phyloP scores from a whole-genome alignment of 2,888 invertebrate species.

The Syritta pipiens region DNA sequence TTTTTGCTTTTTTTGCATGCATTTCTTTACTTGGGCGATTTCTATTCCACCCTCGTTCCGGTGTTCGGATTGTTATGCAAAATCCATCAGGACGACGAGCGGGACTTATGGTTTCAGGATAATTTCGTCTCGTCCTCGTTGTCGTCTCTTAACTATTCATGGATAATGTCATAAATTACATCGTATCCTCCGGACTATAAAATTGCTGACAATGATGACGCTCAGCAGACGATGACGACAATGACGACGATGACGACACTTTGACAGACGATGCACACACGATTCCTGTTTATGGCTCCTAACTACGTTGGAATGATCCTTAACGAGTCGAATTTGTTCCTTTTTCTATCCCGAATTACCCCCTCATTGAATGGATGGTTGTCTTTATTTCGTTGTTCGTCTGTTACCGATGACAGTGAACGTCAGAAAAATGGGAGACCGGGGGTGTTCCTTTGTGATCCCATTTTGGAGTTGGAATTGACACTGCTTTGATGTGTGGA shows the following conservation, averaged over 20 bases:
- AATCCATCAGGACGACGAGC: conserved; percentile 61
- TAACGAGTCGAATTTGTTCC: conserved; percentile 55
- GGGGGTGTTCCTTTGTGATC: no score
- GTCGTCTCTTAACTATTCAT: conserved; percentile 60
- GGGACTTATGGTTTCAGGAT: conserved; percentile 49
- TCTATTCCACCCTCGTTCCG: conserved; percentile 58
- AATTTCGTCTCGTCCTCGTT: no score
- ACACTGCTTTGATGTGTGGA: no score
- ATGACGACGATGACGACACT: conserved; percentile 22
- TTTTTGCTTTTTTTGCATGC: conserved; percentile 42
- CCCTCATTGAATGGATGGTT: no score
- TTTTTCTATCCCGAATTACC: no score
- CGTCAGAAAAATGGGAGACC: no score
- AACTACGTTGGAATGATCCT: conserved; percentile 51
- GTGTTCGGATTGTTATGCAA: conserved; percentile 57
- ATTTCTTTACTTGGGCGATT: conserved; percentile 38
- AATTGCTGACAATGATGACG: conserved; percentile 59
- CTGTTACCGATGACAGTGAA: no score
- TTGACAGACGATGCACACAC: conserved; percentile 5
- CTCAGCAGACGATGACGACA: conserved; percentile 31
- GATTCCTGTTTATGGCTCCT: conserved; percentile 52
- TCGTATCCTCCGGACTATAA: conserved; percentile 29
- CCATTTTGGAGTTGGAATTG: no score
- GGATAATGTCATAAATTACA: conserved; percentile 63
- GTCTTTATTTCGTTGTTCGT: no score